Evolutionary conservation across 2,113 vertebrate genomes (phyloP).

Genomic region (Sisor rabdophorus): DNA sequence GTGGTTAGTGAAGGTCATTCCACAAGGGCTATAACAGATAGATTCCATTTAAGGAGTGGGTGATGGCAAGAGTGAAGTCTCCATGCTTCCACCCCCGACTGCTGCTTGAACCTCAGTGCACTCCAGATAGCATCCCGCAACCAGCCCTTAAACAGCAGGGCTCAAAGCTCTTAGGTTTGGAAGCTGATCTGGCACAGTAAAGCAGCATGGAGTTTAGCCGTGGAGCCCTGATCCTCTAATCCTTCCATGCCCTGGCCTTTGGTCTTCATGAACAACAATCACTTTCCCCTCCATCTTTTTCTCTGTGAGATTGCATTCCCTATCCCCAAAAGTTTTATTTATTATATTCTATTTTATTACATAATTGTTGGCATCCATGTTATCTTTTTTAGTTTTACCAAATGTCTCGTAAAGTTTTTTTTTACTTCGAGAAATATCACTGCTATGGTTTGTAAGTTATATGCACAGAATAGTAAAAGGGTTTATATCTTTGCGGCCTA

Average conservation of each 20-base stretch:
- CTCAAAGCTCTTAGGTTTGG: slow-evolving; percentile 64
- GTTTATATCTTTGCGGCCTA: neutral
- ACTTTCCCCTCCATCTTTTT: neutral
- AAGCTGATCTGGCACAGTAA: slow-evolving; percentile 66
- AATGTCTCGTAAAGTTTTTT: neutral
- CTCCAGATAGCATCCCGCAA: slow-evolving; percentile 67
- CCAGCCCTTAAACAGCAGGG: slow-evolving; percentile 69
- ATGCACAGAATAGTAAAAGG: neutral
- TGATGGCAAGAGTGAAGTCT: slow-evolving; percentile 47
- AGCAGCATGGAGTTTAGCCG: slow-evolving; percentile 59
- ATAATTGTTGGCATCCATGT: neutral
- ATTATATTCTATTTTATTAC: neutral
- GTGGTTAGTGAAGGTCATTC: slow-evolving; percentile 56
- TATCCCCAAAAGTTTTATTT: neutral
- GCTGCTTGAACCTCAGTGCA: slow-evolving; percentile 65
- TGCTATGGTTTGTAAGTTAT: neutral
- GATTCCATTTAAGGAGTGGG: slow-evolving; percentile 56
- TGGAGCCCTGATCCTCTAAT: slow-evolving; percentile 53
- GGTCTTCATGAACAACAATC: slow-evolving; percentile 28
- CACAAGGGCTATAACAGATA: slow-evolving; percentile 65
- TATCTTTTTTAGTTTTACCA: neutral
- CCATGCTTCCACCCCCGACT: slow-evolving; percentile 58
- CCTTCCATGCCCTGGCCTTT: slow-evolving; percentile 41
- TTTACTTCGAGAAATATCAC: neutral
- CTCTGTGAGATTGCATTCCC: neutral